Conservation (phyloP, 2,113 vertebrate species). For the Elephantulus edwardii region DNA sequence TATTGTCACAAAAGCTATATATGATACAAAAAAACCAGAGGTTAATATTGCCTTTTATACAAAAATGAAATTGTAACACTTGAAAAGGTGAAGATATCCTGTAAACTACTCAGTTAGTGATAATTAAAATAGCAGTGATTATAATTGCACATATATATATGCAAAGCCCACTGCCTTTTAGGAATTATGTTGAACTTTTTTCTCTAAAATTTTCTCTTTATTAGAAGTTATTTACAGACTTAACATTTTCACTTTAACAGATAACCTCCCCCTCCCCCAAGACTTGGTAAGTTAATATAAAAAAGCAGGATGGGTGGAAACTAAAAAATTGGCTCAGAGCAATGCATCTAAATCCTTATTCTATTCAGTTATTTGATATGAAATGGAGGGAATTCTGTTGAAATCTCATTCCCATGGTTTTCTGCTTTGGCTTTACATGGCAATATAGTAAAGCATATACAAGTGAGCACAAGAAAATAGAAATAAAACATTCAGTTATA, state of each 20-base stretch:
- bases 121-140: neutral
- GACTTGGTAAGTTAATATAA: neutral
- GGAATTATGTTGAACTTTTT: neutral
- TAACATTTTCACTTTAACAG: neutral
- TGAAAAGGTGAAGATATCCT: neutral
- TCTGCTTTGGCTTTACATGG: neutral
- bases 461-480: neutral
- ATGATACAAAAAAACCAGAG: neutral
- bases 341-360: neutral
- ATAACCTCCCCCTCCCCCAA: too few relatives aligned
- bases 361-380: neutral
- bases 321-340: neutral
- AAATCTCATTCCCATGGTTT: neutral
- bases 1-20: too few relatives aligned
- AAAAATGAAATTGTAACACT: neutral
- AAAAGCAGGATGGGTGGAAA: neutral
- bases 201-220: neutral
- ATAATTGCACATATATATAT: neutral
- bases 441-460: neutral
- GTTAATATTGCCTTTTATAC: neutral
- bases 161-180: neutral
- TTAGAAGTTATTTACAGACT: neutral
- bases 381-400: neutral
- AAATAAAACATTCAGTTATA: neutral
- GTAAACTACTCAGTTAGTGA: neutral